phyloP scores from a whole-genome alignment of 2,888 invertebrate genomes.

The Drosophila aldrichi region DNA sequence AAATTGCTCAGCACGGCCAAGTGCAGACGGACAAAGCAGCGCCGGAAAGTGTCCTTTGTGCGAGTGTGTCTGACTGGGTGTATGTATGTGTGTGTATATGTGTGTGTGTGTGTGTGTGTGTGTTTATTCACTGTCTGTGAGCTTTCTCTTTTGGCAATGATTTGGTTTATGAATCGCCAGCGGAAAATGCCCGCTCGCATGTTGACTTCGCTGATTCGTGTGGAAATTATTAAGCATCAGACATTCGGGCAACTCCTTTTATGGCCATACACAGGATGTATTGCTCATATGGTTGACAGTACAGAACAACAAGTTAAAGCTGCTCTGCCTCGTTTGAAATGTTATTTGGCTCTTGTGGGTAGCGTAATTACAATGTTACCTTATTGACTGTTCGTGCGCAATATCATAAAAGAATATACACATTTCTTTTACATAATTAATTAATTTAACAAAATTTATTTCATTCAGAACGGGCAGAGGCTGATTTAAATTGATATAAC shows the following conservation, averaged over 20 bases:
- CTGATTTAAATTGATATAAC: too few relatives aligned
- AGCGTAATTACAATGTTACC: neutral
- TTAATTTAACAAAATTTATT: too few relatives aligned
- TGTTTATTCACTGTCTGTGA: constrained; percentile 14
- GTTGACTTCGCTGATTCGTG: constrained; percentile 41
- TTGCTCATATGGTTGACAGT: neutral
- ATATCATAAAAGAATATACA: neutral
- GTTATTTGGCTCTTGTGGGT: neutral
- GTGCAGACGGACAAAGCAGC: constrained; percentile 58
- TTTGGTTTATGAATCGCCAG: constrained; percentile 53
- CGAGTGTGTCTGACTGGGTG: neutral
- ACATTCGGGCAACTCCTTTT: constrained; percentile 15
- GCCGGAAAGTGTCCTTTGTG: constrained; percentile 53
- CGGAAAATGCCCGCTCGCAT: constrained; percentile 48
- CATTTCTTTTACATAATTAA: neutral
- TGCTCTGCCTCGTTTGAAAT: neutral
- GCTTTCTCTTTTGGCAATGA: constrained; percentile 55
- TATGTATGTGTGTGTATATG: neutral
- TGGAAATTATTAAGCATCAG: constrained; percentile 39
- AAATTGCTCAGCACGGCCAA: constrained; percentile 61
- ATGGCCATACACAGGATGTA: neutral
- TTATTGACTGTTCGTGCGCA: neutral
- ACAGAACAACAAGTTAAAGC: neutral
- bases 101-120: neutral
- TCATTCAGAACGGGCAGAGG: too few relatives aligned